Evolutionary conservation across 2,888 invertebrate genomes (phyloP), one percentile per base, ranked within the genome.

Genomic region (Caenorhabditis sp.): DNA sequence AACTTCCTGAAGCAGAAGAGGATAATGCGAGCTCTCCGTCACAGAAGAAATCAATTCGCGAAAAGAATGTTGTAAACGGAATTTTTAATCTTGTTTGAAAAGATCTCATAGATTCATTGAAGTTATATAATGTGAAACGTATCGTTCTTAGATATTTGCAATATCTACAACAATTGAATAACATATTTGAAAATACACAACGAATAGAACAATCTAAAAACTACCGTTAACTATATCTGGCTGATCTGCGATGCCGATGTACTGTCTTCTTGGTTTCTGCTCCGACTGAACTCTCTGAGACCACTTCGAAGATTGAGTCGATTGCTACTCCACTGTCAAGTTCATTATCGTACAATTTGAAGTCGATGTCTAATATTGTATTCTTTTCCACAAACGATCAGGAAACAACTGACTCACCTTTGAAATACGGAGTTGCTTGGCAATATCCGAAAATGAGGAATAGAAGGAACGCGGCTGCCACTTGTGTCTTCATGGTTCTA

Each of bases 1-100:
- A 66, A 75, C n/a, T 84, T 79, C 44, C 38, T 80, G 47, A 84
- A 76, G 51, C 70, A 70, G n/a, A 61, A 70, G n/a, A 44, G 74
- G 24, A 73, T 83, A 12, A 61, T 74, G 74, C 35, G 70, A 24
- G 79, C 79, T 16, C 63, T 83, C n/a, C 68, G 77, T 26, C 73
- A 79, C 28, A 69, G 83, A 2, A 66, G 69, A 63, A 79, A 68
- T 58, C 83, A 69, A 49, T 73, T 80, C 26, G 79, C 79, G 5
- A 79, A 79, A 47, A 70, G 58, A 64, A 70, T 79, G 70, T 72
- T 79, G 64, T 79, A 56, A 79, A 41, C 12, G 2, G 12, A 38
- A 38, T 70, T 4, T 77, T 63, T 47, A 51, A 7, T 14, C 24
- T 49, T 51, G 19, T n/a, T 24, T 31, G 14, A 22, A 24, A 61